Conservation (phyloP, 1,140 invertebrate genomes). For the Agraylea sexmaculata region DNA sequence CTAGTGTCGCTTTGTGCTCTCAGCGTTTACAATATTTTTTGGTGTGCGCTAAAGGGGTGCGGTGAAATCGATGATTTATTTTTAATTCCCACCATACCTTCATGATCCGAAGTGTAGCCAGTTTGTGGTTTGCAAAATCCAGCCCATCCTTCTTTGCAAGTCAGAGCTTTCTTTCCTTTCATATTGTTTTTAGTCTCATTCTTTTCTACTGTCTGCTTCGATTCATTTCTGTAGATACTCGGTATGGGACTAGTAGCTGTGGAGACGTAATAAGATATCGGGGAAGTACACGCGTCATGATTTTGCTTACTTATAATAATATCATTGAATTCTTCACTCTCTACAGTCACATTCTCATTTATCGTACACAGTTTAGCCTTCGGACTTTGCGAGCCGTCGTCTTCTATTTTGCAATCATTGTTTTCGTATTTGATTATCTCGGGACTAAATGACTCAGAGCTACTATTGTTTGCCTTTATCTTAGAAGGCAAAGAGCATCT, state of each 20-base stretch:
- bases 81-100: constrained; percentile 21
- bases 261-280: constrained; percentile 17
- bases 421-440: too few species aligned
- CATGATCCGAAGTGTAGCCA: constrained; percentile 19
- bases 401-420: too few species aligned
- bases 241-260: constrained; percentile 20
- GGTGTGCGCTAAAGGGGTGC: constrained; percentile 20
- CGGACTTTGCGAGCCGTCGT: too few species aligned
- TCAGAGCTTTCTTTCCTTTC: constrained; percentile 21
- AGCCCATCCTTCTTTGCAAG: constrained; percentile 22
- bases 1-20: too few species aligned
- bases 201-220: constrained; percentile 1
- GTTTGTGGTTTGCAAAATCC: constrained; percentile 21
- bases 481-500: too few species aligned
- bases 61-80: constrained; percentile 17
- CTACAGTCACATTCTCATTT: too few species aligned
- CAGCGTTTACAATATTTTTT: constrained; percentile 15
- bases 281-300: constrained; percentile 17
- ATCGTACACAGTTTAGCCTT: too few species aligned
- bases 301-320: constrained; percentile 11
- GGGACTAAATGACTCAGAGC: too few species aligned
- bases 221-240: not conserved
- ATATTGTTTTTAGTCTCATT: constrained; percentile 9
- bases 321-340: constrained; percentile 16
- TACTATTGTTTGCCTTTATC: too few species aligned